A percentile compares a stretch with the other conserved stretches of the same genome.
phyloP scores from a whole-genome alignment of 2,888 invertebrate species.

The Entomobrya proxima region DNA sequence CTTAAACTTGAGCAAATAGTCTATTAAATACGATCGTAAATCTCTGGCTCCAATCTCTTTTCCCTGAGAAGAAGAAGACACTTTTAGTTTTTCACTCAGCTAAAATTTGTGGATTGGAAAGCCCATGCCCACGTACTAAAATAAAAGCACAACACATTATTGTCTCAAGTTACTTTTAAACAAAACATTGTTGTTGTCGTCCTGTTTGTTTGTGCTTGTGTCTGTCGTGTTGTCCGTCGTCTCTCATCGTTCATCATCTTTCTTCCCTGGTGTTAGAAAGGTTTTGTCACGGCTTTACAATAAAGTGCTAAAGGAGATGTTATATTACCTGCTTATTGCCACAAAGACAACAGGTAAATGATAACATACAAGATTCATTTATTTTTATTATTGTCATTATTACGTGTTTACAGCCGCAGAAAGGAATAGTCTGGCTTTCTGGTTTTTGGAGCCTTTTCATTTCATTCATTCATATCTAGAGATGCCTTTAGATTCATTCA shows the following conservation, averaged over 20 bases:
- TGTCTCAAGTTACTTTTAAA: conserved; percentile 66
- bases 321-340: conserved; percentile 36
- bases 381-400: not conserved
- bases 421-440: not conserved
- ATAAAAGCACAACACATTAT: conserved; percentile 30
- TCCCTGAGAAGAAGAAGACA: no score
- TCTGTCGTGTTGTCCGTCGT: conserved; percentile 23
- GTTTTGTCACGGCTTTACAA: conserved; percentile 66
- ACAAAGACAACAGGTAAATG: conserved; percentile 55
- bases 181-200: conserved; percentile 43
- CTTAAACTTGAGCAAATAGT: conserved; percentile 44
- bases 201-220: not conserved
- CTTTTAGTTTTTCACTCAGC: conserved; percentile 28
- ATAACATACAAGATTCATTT: conserved; percentile 32
- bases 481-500: conserved; percentile 17
- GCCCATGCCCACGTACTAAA: conserved; percentile 16
- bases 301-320: conserved; percentile 55
- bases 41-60: conserved; percentile 67
- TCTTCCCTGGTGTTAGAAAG: conserved; percentile 18
- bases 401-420: not conserved
- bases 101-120: conserved; percentile 35
- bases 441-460: conserved; percentile 7
- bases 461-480: conserved; percentile 44
- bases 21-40: conserved; percentile 48
- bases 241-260: no score